A percentile compares a stretch with the other conserved stretches of the same genome.
phyloP scores from a whole-genome alignment of 2,113 vertebrate genomes.

The Nesospiza acunhae region DNA sequence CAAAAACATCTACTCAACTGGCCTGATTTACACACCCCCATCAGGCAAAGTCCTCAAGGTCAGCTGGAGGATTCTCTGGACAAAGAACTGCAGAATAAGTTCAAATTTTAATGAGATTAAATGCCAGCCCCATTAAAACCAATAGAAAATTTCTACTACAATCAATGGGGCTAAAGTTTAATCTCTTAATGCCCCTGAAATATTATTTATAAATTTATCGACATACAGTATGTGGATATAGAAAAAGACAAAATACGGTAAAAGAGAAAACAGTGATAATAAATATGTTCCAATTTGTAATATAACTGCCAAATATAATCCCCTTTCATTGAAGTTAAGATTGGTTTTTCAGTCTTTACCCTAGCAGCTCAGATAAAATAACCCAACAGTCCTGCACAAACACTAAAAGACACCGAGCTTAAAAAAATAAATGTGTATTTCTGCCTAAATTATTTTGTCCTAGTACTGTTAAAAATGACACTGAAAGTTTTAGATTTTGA shows the following conservation, averaged over 20 bases:
- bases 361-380: conserved; percentile 29
- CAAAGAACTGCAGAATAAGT: background rate
- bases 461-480: background rate
- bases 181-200: background rate
- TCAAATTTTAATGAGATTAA: background rate
- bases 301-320: background rate
- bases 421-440: background rate
- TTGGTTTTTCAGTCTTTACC: background rate
- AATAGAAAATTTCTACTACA: background rate
- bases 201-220: background rate
- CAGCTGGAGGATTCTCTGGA: background rate
- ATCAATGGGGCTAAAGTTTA: background rate
- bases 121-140: background rate
- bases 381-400: background rate
- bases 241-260: background rate
- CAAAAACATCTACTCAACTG: background rate
- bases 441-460: background rate
- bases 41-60: background rate
- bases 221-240: background rate
- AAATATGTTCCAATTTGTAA: background rate
- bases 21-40: background rate
- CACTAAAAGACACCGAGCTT: background rate
- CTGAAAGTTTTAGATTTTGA: background rate
- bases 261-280: background rate
- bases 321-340: background rate